phyloP scores from a whole-genome alignment of 1,140 invertebrate genomes.

The Micrasema longulum region DNA sequence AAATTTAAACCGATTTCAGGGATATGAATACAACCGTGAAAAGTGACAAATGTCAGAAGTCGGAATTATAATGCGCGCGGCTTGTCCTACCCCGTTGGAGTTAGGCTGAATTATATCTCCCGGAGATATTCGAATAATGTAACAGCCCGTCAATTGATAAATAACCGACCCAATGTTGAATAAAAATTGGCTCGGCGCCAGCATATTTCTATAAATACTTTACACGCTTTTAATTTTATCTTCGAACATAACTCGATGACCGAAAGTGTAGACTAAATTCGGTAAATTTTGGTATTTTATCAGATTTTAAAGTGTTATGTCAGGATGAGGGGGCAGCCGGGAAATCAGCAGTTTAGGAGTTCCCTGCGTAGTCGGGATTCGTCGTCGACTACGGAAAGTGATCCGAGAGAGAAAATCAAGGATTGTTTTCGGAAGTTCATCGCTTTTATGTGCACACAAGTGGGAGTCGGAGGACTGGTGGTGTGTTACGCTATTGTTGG shows the following conservation, averaged over 20 bases:
- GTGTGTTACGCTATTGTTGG: constrained; percentile 96
- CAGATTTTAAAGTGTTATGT: constrained; percentile 7
- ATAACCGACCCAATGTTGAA: constrained; percentile 30
- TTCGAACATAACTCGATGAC: constrained; percentile 17
- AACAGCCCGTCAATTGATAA: constrained; percentile 28
- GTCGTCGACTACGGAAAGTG: constrained; percentile 75
- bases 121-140: constrained; percentile 24
- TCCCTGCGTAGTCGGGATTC: constrained; percentile 76
- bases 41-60: no score
- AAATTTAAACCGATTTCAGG: not conserved
- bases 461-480: constrained; percentile 94
- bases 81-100: not conserved
- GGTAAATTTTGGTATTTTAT: constrained; percentile 9
- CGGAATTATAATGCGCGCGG: constrained; percentile 18
- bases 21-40: not conserved
- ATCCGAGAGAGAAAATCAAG: constrained; percentile 79
- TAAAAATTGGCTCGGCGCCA: constrained; percentile 32
- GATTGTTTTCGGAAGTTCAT: constrained; percentile 87
- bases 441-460: constrained; percentile 93
- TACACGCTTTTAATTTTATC: constrained; percentile 22
- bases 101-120: constrained; percentile 13
- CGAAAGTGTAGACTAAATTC: constrained; percentile 17
- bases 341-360: constrained; percentile 53
- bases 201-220: constrained; percentile 36
- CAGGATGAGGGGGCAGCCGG: constrained; percentile 33